A percentile compares a stretch with the other conserved stretches of the same genome.
These are phyloP conservation scores for Siniperca chuatsi DNA, from an alignment of 2,113 vertebrate genomes.

Conservation along the genomic window DNA sequence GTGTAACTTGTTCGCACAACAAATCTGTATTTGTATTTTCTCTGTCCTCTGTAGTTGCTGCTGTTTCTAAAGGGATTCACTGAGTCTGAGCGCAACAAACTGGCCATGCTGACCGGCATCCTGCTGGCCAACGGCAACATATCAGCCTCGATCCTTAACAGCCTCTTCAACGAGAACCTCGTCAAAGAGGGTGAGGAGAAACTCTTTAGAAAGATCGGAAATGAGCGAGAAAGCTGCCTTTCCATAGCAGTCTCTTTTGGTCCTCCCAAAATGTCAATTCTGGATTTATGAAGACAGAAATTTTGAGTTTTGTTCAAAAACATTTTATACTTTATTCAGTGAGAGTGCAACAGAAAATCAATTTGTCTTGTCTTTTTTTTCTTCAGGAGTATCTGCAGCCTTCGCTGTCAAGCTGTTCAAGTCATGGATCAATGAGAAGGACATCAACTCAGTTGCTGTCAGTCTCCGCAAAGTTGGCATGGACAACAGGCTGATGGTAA, in stretches of 20 bases:
- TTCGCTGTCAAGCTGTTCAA: conserved; percentile 99
- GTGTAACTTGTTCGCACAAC: not conserved
- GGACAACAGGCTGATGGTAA: conserved; percentile 98
- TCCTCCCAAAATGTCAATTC: not conserved
- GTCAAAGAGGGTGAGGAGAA: conserved; percentile 93
- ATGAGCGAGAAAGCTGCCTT: not conserved
- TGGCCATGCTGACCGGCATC: conserved; percentile 98
- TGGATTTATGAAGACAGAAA: not conserved
- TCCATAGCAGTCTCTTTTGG: not conserved
- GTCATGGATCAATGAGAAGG: conserved; percentile 98
- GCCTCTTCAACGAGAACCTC: conserved; percentile 98
- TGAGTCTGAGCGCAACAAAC: conserved; percentile 98
- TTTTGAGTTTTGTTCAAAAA: too few species aligned
- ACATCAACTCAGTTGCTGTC: conserved; percentile 96
- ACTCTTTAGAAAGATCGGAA: not conserved
- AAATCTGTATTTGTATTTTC: not conserved
- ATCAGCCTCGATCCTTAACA: conserved; percentile 96
- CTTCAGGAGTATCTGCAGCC: conserved; percentile 94
- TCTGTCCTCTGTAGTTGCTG: conserved; percentile 87
- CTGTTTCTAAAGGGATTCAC: conserved; percentile 99
- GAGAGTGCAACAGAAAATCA: not conserved
- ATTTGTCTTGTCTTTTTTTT: not conserved
- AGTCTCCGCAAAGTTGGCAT: conserved; percentile 98
- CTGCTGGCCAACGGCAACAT: conserved; percentile 97
- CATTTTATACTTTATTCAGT: not conserved